Conservation (phyloP, 1,140 invertebrate genomes). For the Popillia japonica region DNA sequence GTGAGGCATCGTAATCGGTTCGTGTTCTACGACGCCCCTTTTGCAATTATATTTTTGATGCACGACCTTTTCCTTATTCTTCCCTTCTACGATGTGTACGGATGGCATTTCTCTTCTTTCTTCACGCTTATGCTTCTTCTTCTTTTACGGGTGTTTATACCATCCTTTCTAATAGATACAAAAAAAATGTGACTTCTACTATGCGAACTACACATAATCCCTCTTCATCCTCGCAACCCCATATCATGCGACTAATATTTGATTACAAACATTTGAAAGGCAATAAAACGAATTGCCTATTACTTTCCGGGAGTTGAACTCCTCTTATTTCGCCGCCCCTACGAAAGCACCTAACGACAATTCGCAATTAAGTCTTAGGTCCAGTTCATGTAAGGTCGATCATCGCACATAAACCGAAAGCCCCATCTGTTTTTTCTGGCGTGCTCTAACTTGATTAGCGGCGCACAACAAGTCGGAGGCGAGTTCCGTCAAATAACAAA, state of each 20-base stretch:
- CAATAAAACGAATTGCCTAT: constrained; percentile 37
- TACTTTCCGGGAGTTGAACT: background rate
- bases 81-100: background rate
- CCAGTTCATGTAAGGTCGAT: background rate
- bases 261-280: constrained; percentile 26
- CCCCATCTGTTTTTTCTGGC: constrained; percentile 34
- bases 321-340: background rate
- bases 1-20: constrained; percentile 48
- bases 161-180: too few species aligned
- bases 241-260: constrained; percentile 9
- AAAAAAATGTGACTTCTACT: too few species aligned
- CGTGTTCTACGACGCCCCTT: constrained; percentile 49
- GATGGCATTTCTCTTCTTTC: too few species aligned
- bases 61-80: constrained; percentile 36
- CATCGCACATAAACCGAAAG: background rate
- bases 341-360: background rate
- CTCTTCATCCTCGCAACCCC: too few species aligned
- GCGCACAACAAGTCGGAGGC: background rate
- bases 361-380: background rate
- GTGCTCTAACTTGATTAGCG: constrained; percentile 40
- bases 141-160: too few species aligned
- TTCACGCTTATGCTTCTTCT: too few species aligned
- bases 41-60: constrained; percentile 54
- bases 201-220: too few species aligned
- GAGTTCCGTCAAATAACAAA: constrained; percentile 38